Evolutionary conservation across 2,113 vertebrate species (phyloP).

Genomic region (Amphiprion ocellaris): DNA sequence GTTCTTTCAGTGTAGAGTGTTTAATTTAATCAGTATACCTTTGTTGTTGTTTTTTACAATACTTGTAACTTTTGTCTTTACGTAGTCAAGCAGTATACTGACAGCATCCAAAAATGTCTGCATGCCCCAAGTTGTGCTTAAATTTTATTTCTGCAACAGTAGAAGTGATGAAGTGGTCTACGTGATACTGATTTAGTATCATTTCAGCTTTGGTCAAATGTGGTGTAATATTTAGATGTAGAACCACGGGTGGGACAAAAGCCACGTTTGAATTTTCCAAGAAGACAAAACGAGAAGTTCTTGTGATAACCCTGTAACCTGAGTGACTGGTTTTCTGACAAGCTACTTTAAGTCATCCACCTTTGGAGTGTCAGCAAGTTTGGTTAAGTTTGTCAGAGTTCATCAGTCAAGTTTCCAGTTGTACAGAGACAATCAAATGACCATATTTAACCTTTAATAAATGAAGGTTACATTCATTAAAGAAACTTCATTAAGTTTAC

Average conservation of each 20-base stretch:
- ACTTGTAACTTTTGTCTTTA: conserved; percentile 17
- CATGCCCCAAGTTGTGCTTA: not conserved
- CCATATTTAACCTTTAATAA: conserved; percentile 5
- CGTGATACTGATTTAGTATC: not conserved
- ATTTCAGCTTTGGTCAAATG: not conserved
- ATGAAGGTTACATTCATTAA: not conserved
- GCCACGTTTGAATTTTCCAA: not conserved
- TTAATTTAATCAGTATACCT: conserved; percentile 49
- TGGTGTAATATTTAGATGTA: not conserved
- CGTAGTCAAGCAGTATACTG: not conserved
- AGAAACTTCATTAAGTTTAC: not conserved
- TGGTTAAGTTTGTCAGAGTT: not conserved
- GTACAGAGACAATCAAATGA: conserved; percentile 52
- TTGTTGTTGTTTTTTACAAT: conserved; percentile 4
- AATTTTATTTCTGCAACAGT: conserved; percentile 10
- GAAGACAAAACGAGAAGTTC: not conserved
- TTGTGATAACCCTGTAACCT: not conserved
- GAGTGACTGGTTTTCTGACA: not conserved
- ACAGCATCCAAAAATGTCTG: not conserved
- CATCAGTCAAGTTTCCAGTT: conserved; percentile 10
- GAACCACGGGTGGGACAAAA: too few relatives aligned
- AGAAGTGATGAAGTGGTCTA: not conserved
- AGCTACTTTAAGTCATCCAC: not conserved
- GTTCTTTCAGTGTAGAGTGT: conserved; percentile 28
- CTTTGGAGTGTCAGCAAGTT: not conserved